Evolutionary conservation across 2,888 invertebrate species (phyloP).

Genomic region (Siphonodentalium dalli): DNA sequence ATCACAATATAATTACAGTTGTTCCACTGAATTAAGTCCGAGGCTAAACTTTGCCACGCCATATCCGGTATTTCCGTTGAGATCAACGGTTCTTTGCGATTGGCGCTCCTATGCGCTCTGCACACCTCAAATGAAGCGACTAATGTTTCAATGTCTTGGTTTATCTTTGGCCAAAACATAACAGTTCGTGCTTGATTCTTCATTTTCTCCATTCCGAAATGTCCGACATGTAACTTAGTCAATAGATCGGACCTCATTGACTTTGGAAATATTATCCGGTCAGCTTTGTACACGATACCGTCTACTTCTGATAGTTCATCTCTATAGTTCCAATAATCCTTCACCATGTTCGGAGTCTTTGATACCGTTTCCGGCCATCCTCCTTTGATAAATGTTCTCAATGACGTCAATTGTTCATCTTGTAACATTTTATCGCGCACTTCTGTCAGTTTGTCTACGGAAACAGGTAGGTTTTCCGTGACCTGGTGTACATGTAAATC

Average conservation of each 20-base stretch:
- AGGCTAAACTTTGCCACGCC: slow-evolving; percentile 29
- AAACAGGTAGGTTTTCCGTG: slow-evolving; percentile 5
- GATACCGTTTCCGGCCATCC: slow-evolving; percentile 19
- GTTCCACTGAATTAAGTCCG: slow-evolving; percentile 28
- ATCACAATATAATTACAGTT: slow-evolving; percentile 16
- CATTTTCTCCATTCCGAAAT: slow-evolving; percentile 31
- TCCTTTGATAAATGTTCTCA: slow-evolving; percentile 5
- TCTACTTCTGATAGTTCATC: background rate
- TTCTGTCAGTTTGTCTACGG: slow-evolving; percentile 1
- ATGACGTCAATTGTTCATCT: background rate
- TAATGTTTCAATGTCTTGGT: slow-evolving; percentile 22
- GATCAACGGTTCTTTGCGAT: slow-evolving; percentile 29
- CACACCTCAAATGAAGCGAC: slow-evolving; percentile 21
- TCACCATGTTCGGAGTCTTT: background rate
- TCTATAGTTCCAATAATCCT: background rate
- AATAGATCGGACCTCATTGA: slow-evolving; percentile 25
- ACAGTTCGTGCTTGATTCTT: slow-evolving; percentile 20
- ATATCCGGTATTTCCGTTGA: slow-evolving; percentile 17
- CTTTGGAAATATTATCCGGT: slow-evolving; percentile 23
- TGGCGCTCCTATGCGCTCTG: slow-evolving; percentile 18
- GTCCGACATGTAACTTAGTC: slow-evolving; percentile 22
- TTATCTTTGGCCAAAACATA: slow-evolving; percentile 32
- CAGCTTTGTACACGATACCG: slow-evolving; percentile 17
- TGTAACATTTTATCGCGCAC: slow-evolving; percentile 5
- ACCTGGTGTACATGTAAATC: slow-evolving; percentile 7